Evolutionary conservation across 2,113 vertebrate species (phyloP).

Genomic region (Rutilus rutilus): DNA sequence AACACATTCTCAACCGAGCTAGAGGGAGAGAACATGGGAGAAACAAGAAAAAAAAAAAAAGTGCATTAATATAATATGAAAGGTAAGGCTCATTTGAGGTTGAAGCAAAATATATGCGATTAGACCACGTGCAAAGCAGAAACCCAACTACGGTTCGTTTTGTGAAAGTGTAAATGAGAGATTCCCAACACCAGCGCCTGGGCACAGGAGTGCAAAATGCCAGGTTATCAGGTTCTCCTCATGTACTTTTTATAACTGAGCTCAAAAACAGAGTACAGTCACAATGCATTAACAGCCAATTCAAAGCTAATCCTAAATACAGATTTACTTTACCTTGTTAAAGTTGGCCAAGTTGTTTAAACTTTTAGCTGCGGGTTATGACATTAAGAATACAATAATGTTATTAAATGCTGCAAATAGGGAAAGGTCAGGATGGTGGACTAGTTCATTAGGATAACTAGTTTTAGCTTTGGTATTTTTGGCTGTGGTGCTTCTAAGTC

Average conservation of each 20-base stretch:
- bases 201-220: not conserved
- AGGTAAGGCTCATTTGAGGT: not conserved
- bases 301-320: not conserved
- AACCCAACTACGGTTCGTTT: slow-evolving; percentile 37
- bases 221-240: slow-evolving; percentile 1
- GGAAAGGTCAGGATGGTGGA: not conserved
- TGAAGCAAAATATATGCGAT: slow-evolving; percentile 46
- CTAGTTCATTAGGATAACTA: not conserved
- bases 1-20: slow-evolving; percentile 88
- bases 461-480: not conserved
- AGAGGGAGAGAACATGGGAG: slow-evolving; percentile 47
- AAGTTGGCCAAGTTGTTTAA: not conserved
- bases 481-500: not conserved
- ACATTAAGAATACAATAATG: not conserved
- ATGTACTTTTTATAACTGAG: slow-evolving; percentile 9
- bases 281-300: not conserved
- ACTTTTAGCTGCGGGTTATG: not conserved
- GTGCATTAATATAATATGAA: not conserved
- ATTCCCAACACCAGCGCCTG: slow-evolving; percentile 14
- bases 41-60: slow-evolving; percentile 27
- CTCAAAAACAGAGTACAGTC: not conserved
- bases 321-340: not conserved
- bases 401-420: not conserved
- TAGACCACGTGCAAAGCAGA: slow-evolving; percentile 57
- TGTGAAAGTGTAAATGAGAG: slow-evolving; percentile 24